These are phyloP conservation scores for Charaxes varanes DNA, from an alignment of 1,140 invertebrate genomes.

Conservation along the genomic window DNA sequence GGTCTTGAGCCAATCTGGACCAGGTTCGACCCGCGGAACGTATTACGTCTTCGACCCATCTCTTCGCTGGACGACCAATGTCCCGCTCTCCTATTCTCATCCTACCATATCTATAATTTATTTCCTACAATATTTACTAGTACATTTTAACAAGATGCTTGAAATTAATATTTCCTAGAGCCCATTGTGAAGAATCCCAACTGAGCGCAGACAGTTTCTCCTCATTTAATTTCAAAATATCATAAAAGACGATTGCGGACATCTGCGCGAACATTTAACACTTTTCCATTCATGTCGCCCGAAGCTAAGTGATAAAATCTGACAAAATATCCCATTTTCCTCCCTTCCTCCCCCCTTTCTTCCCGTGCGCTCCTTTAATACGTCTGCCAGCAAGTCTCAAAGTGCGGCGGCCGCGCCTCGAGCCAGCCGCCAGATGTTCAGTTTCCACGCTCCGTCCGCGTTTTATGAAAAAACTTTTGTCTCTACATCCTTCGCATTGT, in stretches of 20 bases:
- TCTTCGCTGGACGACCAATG: too few species aligned
- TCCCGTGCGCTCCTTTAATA: too few species aligned
- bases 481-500: conserved; percentile 61
- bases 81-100: too few species aligned
- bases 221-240: conserved; percentile 21
- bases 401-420: conserved; percentile 34
- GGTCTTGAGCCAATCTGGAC: too few species aligned
- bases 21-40: too few species aligned
- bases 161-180: too few species aligned
- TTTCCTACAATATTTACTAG: too few species aligned
- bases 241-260: conserved; percentile 24
- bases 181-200: too few species aligned
- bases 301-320: conserved; percentile 54
- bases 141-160: too few species aligned
- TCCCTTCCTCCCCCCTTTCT: too few species aligned
- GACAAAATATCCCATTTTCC: conserved; percentile 59
- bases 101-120: too few species aligned
- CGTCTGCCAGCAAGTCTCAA: conserved; percentile 58
- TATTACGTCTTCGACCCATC: too few species aligned
- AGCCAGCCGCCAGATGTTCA: conserved; percentile 58
- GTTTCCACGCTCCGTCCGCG: conserved; percentile 43
- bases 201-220: conserved; percentile 6
- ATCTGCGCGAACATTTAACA: conserved; percentile 35
- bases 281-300: conserved; percentile 50
- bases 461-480: conserved; percentile 71